Percentiles rank a stretch among this genome's conserved stretches.
Evolutionary conservation across 2,113 vertebrate genomes (phyloP).

Genomic region (Motacilla tschutschensis): DNA sequence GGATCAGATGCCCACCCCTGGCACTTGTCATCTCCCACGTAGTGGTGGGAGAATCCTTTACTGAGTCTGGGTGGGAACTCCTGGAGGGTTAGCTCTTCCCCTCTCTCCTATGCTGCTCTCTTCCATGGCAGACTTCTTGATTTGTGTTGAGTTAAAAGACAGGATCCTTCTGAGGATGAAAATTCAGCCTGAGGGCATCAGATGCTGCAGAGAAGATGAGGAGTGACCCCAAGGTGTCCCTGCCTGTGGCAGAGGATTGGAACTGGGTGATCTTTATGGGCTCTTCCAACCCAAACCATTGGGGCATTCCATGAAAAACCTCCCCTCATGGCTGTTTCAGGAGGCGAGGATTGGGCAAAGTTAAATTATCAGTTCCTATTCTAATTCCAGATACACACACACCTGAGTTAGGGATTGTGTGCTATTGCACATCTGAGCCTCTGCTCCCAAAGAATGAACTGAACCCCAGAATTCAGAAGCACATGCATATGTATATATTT

Average conservation of each 20-base stretch:
- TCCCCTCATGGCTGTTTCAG: neutral
- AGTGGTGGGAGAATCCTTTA: neutral
- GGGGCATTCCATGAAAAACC: neutral
- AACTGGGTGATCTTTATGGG: neutral
- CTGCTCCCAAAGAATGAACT: neutral
- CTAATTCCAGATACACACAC: neutral
- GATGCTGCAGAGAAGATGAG: neutral
- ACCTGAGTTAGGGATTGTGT: neutral
- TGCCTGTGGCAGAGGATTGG: neutral
- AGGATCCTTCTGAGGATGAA: neutral
- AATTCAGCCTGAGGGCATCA: neutral
- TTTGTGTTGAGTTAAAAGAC: neutral
- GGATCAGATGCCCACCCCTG: neutral
- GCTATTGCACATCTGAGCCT: constrained; percentile 13
- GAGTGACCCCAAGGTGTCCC: neutral
- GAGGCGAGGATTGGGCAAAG: neutral
- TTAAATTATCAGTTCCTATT: neutral
- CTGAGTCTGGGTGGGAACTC: neutral
- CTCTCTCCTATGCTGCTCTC: neutral
- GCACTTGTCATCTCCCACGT: neutral
- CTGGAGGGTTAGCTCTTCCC: neutral
- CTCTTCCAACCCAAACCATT: neutral
- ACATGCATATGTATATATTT: constrained; percentile 42
- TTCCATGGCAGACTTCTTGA: neutral
- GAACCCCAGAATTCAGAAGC: neutral